Conservation (phyloP, 2,888 invertebrate genomes). For the Emmelina monodactyla region DNA sequence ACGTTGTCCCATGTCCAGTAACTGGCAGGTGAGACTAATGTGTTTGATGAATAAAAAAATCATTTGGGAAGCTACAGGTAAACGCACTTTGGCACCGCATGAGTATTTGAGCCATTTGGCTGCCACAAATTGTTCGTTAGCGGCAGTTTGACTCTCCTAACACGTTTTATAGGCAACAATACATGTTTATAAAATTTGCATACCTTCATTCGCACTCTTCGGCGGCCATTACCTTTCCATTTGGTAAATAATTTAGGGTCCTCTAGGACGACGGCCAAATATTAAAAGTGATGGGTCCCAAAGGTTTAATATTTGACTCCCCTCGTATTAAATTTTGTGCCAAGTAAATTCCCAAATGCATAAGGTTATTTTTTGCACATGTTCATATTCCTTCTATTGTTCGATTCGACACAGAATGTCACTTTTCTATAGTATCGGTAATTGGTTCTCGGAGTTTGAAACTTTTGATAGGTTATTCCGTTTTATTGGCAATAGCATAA, state of each 20-base stretch:
- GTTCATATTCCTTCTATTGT: conserved; percentile 60
- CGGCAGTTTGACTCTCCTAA: conserved; percentile 25
- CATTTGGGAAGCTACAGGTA: not conserved
- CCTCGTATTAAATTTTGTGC: conserved; percentile 65
- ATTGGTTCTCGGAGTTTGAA: conserved; percentile 32
- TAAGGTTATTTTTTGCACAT: conserved; percentile 66
- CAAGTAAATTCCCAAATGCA: conserved; percentile 66
- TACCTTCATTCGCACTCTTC: conserved; percentile 60
- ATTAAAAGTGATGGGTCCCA: conserved; percentile 67
- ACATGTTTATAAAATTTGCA: conserved; percentile 61
- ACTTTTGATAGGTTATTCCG: conserved; percentile 16
- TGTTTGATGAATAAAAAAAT: no score
- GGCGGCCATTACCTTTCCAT: conserved; percentile 64
- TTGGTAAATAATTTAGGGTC: conserved; percentile 65
- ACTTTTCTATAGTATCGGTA: conserved; percentile 32
- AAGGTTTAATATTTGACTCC: conserved; percentile 65
- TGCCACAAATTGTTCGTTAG: conserved; percentile 34
- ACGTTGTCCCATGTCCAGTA: not conserved
- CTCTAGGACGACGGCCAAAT: conserved; percentile 60
- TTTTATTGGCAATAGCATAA: no score
- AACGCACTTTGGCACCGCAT: not conserved
- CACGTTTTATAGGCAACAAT: conserved; percentile 49
- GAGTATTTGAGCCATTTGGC: not conserved
- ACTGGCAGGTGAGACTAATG: no score
- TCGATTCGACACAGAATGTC: conserved; percentile 62